phyloP scores from a whole-genome alignment of 2,888 invertebrate species.

The Tupiocoris notatus region DNA sequence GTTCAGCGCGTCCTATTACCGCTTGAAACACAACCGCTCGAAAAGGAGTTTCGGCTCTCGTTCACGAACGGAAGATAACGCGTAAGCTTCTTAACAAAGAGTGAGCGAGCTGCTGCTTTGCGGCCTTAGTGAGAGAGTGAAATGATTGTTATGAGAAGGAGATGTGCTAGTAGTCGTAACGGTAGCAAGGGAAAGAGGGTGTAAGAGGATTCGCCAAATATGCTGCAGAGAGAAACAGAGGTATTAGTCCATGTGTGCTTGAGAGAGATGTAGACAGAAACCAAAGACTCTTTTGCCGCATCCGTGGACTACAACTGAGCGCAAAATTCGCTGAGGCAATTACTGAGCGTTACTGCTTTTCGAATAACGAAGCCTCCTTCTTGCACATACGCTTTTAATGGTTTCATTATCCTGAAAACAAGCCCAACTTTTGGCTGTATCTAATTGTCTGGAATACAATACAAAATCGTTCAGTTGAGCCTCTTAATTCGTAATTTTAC shows the following conservation, averaged over 20 bases:
- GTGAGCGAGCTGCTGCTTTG: neutral
- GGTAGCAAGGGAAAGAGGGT: neutral
- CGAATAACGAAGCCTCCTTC: neutral
- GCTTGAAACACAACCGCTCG: neutral
- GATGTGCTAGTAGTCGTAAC: neutral
- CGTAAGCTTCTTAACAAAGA: neutral
- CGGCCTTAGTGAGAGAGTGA: neutral
- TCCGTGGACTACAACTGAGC: neutral
- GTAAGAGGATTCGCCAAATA: neutral
- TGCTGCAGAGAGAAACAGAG: neutral
- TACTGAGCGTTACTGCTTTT: neutral
- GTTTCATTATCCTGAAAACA: neutral
- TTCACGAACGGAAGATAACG: neutral
- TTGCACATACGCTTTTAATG: neutral
- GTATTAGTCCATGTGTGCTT: neutral
- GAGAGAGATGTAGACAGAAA: neutral
- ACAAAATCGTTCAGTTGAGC: no score
- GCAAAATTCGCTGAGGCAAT: neutral
- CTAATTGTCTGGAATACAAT: no score
- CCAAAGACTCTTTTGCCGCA: no score
- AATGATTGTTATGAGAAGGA: neutral
- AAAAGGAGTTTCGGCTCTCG: neutral
- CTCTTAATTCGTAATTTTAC: no score
- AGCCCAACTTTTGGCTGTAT: neutral
- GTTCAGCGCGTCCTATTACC: no score